A percentile compares a stretch with the other conserved stretches of the same genome.
Conservation (phyloP, 2,888 invertebrate species). For the Isotomurus palustris region DNA sequence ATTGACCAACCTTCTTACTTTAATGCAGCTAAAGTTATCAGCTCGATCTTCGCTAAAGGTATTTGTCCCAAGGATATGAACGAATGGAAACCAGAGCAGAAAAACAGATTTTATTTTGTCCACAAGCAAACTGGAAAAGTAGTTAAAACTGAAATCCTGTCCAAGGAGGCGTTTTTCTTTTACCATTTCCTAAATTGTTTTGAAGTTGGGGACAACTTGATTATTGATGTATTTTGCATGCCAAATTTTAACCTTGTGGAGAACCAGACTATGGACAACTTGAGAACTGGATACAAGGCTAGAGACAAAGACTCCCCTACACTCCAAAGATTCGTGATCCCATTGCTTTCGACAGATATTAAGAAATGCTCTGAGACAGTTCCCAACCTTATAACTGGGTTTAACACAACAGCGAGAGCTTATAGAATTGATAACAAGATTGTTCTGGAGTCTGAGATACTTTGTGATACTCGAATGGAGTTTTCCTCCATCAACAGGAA, state of each 20-base stretch:
- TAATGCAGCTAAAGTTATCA: not conserved
- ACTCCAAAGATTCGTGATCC: not conserved
- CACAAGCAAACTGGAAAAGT: conserved; percentile 1
- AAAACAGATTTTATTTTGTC: conserved; percentile 7
- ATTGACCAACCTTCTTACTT: conserved; percentile 9
- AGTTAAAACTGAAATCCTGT: conserved; percentile 52
- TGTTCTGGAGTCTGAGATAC: not conserved
- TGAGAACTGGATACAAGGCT: not conserved
- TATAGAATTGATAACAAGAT: not conserved
- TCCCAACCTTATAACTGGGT: not conserved
- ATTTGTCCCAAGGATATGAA: conserved; percentile 3
- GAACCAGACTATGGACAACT: not conserved
- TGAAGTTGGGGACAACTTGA: conserved; percentile 48
- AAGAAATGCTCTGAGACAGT: not conserved
- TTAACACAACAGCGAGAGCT: not conserved
- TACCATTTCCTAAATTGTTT: conserved; percentile 66
- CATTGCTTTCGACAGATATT: not conserved
- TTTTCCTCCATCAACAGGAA: not conserved
- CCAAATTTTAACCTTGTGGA: not conserved
- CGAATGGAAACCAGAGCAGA: conserved; percentile 6
- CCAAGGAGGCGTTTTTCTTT: conserved; percentile 69
- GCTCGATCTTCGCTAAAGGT: not conserved
- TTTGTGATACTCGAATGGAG: not conserved
- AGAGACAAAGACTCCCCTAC: not conserved
- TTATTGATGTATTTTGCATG: not conserved